phyloP scores from a whole-genome alignment of 2,113 vertebrate species.

The Malurus alboscapulatus region DNA sequence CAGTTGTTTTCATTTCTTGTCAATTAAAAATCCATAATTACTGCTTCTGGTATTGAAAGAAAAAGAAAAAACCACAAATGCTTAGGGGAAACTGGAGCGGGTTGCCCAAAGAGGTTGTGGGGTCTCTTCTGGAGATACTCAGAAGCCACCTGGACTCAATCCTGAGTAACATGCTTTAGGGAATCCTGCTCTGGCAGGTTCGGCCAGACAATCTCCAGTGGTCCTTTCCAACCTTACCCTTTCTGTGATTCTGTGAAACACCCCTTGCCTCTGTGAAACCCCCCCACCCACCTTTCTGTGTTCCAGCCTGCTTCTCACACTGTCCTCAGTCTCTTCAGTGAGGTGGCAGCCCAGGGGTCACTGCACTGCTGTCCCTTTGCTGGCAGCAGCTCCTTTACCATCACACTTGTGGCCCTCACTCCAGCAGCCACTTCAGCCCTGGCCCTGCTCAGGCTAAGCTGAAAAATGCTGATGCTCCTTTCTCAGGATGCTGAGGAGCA shows the following conservation, averaged over 20 bases:
- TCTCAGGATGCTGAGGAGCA: constrained; percentile 93
- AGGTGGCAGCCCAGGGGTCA: not conserved
- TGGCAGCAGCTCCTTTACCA: not conserved
- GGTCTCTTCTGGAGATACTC: not conserved
- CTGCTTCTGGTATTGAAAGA: not conserved
- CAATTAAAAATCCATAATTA: not conserved
- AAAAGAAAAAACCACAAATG: accelerated
- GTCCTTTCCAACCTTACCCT: not conserved
- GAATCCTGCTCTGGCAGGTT: not conserved
- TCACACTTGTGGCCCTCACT: not conserved
- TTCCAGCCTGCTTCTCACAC: not conserved
- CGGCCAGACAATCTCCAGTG: not conserved
- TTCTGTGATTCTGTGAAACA: not conserved
- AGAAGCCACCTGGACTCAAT: not conserved
- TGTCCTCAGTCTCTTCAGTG: not conserved
- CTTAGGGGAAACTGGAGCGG: not conserved
- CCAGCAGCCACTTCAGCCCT: not conserved
- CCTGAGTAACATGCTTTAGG: not conserved
- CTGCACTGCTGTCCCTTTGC: not conserved
- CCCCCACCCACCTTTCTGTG: not conserved
- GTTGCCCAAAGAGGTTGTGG: not conserved
- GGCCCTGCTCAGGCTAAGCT: not conserved
- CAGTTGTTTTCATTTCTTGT: not conserved
- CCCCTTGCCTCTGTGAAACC: not conserved
- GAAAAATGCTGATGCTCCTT: not conserved